Base-by-base conservation (phyloP, 1,140 invertebrate species). In the Plodia interpunctella region DNA sequence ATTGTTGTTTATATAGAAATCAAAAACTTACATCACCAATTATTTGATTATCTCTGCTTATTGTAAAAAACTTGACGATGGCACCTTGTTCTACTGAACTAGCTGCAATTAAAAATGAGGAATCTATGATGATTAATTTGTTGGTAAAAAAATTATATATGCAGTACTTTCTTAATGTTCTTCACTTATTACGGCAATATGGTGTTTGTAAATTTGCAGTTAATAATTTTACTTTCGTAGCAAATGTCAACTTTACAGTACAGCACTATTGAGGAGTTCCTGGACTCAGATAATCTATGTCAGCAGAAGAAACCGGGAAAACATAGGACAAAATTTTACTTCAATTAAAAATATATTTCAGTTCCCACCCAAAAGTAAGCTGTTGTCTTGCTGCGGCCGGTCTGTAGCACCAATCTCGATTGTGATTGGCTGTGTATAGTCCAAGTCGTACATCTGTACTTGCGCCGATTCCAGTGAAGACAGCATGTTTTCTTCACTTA, bases 401-500 rank as follows among this genome's bases (percentile, higher is more conserved):
- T 89, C 86, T 5, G 70, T 65, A 2, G 79, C 72, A 15, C 86
- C 86, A 60, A 89, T 83, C 59, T 89, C 86, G 53, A 89, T 83
- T 19, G 80, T 80, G 15, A 89, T 77, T 0, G 76, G 72, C 25
- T 73, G 62, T 11, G 82, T 89, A 59, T 70, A 84, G 17, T 89
- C 84, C 55, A 89, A 71, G 54, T 82, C 76, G 56, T 73, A 78
- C 8, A 80, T 66, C n/a, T 77, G 74, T 0, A 79, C 71, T 61
- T 86, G 78, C 8, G 83, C 79, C 5, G 78, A 72, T 44, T 89
- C 84, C n/a, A 89, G 59, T 8, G 78, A 83, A 67, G 78, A 79
- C 6, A 89, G 73, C 52, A 88, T 84, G 15, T 75, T 83, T 56
- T 86, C 81, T 52, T 88, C 86, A 38, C 78, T 83, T 15, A 84